These are phyloP conservation scores for Tolypeutes matacus DNA, from an alignment of 2,797 vertebrate genomes.

Conservation along the genomic window DNA sequence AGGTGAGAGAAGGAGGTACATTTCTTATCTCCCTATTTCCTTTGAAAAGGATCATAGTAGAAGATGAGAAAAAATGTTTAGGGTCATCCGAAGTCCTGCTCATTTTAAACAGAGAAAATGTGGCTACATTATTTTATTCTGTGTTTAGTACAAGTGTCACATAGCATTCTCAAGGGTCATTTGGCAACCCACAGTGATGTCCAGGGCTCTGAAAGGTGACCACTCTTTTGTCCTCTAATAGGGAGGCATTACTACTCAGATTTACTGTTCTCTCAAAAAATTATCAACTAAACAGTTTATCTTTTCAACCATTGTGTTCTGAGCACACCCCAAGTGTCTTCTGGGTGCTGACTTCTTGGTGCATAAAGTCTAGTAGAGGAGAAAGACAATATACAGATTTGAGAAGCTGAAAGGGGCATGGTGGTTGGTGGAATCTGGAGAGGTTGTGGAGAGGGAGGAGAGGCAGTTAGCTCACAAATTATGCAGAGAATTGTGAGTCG, in stretches of 20 bases:
- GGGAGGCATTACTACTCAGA: not conserved
- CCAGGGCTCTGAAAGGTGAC: not conserved
- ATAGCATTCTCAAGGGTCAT: not conserved
- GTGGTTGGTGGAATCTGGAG: not conserved
- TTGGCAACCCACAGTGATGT: not conserved
- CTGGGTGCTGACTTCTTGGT: not conserved
- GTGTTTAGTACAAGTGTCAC: not conserved
- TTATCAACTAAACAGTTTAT: not conserved
- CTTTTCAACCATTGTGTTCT: not conserved
- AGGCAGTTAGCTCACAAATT: not conserved
- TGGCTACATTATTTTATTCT: not conserved
- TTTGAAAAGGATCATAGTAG: not conserved
- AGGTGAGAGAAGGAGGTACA: not conserved
- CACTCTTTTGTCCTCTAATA: not conserved
- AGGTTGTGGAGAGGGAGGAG: not conserved
- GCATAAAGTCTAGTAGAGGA: not conserved
- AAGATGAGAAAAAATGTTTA: not conserved
- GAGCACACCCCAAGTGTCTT: not conserved
- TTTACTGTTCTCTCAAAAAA: slow-evolving; percentile 32
- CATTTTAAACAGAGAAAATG: slow-evolving; percentile 7
- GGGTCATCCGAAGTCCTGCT: not conserved
- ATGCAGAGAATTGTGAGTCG: not conserved
- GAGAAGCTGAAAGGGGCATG: not conserved
- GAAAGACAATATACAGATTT: not conserved
- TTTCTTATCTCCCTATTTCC: not conserved